These are phyloP conservation scores for Melanotus villosus DNA, from an alignment of 2,888 invertebrate genomes.

Conservation along the genomic window DNA sequence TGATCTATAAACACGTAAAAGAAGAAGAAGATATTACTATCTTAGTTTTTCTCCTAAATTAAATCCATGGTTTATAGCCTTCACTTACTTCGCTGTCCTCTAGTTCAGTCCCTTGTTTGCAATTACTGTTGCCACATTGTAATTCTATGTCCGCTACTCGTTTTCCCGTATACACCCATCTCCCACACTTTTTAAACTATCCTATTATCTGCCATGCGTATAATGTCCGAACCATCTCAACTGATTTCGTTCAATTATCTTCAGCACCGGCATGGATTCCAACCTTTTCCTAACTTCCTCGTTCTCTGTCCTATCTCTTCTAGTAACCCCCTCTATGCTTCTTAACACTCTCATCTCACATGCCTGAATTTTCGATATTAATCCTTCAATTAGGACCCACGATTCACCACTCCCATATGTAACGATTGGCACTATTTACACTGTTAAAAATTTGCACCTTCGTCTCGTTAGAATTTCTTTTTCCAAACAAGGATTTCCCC, in stretches of 20 bases:
- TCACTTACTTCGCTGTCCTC: no score
- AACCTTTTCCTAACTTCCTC: not conserved
- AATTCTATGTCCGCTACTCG: not conserved
- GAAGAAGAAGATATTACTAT: no score
- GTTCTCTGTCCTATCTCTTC: not conserved
- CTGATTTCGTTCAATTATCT: not conserved
- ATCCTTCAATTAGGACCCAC: not conserved
- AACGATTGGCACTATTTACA: not conserved
- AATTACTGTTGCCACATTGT: not conserved
- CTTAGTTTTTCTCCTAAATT: no score
- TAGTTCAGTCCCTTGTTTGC: no score
- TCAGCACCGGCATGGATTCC: not conserved
- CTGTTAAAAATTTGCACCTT: not conserved
- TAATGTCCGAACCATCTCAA: not conserved
- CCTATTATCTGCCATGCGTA: not conserved
- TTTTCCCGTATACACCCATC: not conserved
- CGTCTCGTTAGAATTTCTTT: not conserved
- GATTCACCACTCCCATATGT: not conserved
- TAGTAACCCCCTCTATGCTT: not conserved
- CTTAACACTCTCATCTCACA: not conserved
- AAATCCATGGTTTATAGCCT: no score
- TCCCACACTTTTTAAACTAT: not conserved
- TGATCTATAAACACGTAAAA: no score
- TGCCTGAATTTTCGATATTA: not conserved
- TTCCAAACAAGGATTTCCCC: not conserved